A percentile compares a stretch with the other conserved stretches of the same genome.
phyloP scores from a whole-genome alignment of 2,888 invertebrate genomes.

The Agrochola lota region DNA sequence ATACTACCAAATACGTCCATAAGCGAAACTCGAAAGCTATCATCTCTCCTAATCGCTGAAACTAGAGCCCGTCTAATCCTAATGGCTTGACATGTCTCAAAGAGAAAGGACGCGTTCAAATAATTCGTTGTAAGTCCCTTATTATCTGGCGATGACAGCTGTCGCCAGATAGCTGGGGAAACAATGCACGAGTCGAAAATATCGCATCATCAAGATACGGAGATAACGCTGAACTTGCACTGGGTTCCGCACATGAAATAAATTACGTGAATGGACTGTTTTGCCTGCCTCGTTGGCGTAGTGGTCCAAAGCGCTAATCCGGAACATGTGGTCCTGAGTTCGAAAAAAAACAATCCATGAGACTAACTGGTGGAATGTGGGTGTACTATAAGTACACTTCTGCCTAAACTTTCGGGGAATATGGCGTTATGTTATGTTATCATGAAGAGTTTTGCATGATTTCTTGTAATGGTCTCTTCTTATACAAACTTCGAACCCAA shows the following conservation, averaged over 20 bases:
- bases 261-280: not conserved
- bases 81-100: constrained; percentile 46
- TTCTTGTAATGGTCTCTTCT: not conserved
- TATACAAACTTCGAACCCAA: not conserved
- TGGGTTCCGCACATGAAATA: constrained; percentile 42
- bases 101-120: constrained; percentile 76
- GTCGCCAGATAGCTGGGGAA: constrained; percentile 77
- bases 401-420: not conserved
- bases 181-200: constrained; percentile 73
- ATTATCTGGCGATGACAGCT: constrained; percentile 80
- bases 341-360: too few relatives aligned
- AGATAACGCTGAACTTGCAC: constrained; percentile 44
- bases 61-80: constrained; percentile 55
- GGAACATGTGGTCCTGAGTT: too few relatives aligned
- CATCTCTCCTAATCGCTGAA: constrained; percentile 28
- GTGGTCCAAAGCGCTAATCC: too few relatives aligned
- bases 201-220: constrained; percentile 54
- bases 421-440: too few relatives aligned
- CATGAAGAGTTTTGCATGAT: too few relatives aligned
- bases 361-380: too few relatives aligned
- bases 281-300: not conserved
- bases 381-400: too few relatives aligned
- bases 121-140: constrained; percentile 71
- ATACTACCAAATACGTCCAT: not conserved
- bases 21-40: constrained; percentile 4